Evolutionary conservation across 2,888 invertebrate species (phyloP), one percentile per base, ranked within the genome.

Genomic region (Eueremaeus valkanovi): DNA sequence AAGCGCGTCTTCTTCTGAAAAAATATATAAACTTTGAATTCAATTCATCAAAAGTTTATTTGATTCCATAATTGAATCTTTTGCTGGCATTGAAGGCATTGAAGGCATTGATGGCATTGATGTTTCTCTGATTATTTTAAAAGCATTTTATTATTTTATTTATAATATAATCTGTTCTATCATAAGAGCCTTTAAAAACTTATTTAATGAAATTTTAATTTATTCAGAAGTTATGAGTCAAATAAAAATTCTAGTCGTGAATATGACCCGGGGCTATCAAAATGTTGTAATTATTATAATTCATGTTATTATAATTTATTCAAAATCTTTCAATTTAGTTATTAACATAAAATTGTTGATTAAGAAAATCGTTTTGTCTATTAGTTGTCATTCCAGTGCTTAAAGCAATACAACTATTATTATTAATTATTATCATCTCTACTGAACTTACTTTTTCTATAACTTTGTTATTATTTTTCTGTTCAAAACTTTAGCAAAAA

Each of bases 271-370:
- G 31, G 24, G 61, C 61, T 31, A 61, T 61, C 31, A n/a, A 3
- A 61, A 31, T 16, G 18, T 61, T 61, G 31, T 31, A 55, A 61
- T 61, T 31, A 61, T 61, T 61, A 11, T 61, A 31, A 61, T 61
- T 61, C 31, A 31, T 61, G 31, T 61, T 61, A 61, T 31, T 61
- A 16, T 61, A 61, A 61, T 61, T 61, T 61, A 61, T 61, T 61
- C 61, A 61, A 31, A 61, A 61, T 61, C 61, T 61, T 61, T 61
- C 31, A 61, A 61, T 61, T 61, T 61, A 31, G 3, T 31, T 18
- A 21, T 61, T 21, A 31, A 9, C 29, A 18, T 61, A 61, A 31
- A 61, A 31, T 61, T 31, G 29, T 18, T 18, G 9, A 61, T 61
- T 31, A 29, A 21, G 31, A 13, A 61, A n/a, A 61, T 9, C 33